These are phyloP conservation scores for Heteropelma amictum DNA, from an alignment of 2,888 invertebrate species.

Conservation along the genomic window DNA sequence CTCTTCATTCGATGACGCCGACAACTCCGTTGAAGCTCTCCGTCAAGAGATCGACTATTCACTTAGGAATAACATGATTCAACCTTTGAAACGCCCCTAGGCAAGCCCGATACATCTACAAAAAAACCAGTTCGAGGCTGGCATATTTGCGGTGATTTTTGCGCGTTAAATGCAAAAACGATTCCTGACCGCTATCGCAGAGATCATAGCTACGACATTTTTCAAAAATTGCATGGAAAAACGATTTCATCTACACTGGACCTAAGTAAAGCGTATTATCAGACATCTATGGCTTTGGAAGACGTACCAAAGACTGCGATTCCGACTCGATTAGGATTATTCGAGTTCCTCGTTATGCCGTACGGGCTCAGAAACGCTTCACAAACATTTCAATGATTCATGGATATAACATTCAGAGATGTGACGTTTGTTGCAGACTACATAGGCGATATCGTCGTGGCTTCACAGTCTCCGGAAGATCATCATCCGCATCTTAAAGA, in stretches of 20 bases:
- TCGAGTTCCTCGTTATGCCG: not conserved
- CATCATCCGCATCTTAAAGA: not conserved
- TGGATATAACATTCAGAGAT: not conserved
- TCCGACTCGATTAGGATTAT: not conserved
- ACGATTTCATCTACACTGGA: not conserved
- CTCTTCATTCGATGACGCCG: no score
- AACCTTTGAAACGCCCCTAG: no score
- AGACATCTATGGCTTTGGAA: not conserved
- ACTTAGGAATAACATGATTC: no score
- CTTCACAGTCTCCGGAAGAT: not conserved
- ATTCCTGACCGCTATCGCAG: not conserved
- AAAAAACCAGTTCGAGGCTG: no score
- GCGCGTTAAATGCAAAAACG: not conserved
- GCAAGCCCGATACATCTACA: no score
- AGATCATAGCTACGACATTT: not conserved
- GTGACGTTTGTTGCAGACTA: not conserved
- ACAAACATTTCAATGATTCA: not conserved
- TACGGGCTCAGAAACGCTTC: not conserved
- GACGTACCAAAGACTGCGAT: not conserved
- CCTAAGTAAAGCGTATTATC: not conserved
- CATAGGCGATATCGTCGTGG: not conserved
- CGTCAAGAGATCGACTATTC: no score
- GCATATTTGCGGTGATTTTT: not conserved
- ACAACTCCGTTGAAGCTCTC: no score
- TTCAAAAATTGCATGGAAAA: not conserved